Percentiles rank a stretch among this genome's conserved stretches.
phyloP scores from a whole-genome alignment of 2,888 invertebrate species.

The Abscondita cerata region DNA sequence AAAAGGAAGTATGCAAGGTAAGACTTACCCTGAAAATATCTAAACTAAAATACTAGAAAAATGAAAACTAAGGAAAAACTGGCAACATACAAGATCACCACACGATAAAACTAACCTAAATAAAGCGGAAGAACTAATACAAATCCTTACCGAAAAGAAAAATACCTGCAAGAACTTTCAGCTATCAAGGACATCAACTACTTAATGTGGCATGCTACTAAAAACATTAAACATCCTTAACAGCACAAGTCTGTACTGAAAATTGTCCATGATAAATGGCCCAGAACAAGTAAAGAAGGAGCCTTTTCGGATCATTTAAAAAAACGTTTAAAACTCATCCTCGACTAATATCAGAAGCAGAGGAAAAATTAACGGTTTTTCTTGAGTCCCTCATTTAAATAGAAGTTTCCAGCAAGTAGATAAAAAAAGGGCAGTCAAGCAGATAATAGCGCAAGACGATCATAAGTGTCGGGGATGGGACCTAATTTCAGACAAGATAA shows the following conservation, averaged over 20 bases:
- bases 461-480: neutral
- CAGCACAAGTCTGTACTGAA: neutral
- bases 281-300: neutral
- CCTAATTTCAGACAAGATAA: neutral
- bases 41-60: too few relatives aligned
- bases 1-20: neutral
- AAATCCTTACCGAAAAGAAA: neutral
- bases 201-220: neutral
- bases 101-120: neutral
- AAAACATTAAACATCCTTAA: neutral
- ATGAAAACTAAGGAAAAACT: neutral
- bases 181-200: neutral
- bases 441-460: neutral
- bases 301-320: neutral
- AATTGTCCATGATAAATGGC: neutral
- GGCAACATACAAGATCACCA: neutral
- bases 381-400: neutral
- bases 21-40: neutral
- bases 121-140: neutral
- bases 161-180: neutral
- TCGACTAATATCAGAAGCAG: neutral
- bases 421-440: neutral
- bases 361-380: neutral
- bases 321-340: neutral
- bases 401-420: neutral